Conservation (phyloP, 2,113 vertebrate genomes). For the Myotis lucifugus region DNA sequence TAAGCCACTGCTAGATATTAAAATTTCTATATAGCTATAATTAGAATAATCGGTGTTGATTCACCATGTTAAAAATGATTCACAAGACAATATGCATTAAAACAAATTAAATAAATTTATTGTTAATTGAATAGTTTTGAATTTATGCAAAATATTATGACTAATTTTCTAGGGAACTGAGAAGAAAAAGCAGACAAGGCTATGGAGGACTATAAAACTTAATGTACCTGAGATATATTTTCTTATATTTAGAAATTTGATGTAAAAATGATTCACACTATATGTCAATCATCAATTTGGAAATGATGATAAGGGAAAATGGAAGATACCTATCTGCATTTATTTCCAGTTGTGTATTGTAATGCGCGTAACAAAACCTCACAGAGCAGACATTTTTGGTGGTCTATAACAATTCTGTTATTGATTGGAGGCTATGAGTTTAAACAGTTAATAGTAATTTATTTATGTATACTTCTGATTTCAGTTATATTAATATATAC, state of each 20-base stretch:
- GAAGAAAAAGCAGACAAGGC: background rate
- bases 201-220: background rate
- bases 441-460: background rate
- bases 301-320: background rate
- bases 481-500: background rate
- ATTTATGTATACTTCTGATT: background rate
- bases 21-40: background rate
- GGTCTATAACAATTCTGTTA: background rate
- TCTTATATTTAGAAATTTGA: slow-evolving; percentile 21
- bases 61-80: background rate
- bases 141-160: background rate
- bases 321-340: background rate
- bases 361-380: background rate
- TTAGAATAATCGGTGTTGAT: background rate
- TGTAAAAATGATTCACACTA: background rate
- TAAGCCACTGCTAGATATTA: background rate
- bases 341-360: background rate
- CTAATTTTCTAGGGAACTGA: background rate
- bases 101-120: background rate
- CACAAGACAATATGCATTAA: background rate
- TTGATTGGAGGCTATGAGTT: background rate
- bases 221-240: background rate
- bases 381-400: background rate
- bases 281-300: background rate
- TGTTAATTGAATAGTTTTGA: background rate